Evolutionary conservation across 1,140 invertebrate species (phyloP).

Genomic region (Heliconius hermathena): DNA sequence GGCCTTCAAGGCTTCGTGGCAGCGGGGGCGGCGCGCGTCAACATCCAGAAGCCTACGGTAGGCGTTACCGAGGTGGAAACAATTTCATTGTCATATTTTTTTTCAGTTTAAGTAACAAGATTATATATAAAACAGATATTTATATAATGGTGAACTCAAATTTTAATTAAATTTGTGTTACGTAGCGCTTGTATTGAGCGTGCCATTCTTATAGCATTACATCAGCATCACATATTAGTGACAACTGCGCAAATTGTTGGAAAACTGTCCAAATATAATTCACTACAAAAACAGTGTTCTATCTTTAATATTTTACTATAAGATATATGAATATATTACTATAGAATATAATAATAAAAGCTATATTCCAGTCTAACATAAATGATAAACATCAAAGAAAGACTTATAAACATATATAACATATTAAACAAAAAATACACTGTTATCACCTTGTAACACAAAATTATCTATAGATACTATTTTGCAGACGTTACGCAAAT

Average conservation of each 20-base stretch:
- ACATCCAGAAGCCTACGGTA: constrained; percentile 5
- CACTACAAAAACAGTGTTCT: constrained; percentile 52
- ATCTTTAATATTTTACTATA: background rate
- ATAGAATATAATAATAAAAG: background rate
- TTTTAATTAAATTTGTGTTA: constrained; percentile 29
- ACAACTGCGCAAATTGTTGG: constrained; percentile 69
- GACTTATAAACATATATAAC: too few relatives aligned
- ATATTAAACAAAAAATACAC: background rate
- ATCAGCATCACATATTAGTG: constrained; percentile 50
- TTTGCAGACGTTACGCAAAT: constrained; percentile 12
- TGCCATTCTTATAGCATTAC: constrained; percentile 49
- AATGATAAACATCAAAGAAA: background rate
- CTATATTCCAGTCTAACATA: background rate
- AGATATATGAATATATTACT: too few relatives aligned
- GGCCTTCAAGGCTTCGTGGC: constrained; percentile 16
- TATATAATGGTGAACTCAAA: constrained; percentile 12
- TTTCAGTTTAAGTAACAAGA: constrained; percentile 20
- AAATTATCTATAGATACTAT: background rate
- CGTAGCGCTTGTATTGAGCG: constrained; percentile 16
- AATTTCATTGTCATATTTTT: constrained; percentile 32
- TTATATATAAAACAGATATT: background rate
- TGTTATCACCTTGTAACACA: background rate
- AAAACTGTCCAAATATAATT: constrained; percentile 73
- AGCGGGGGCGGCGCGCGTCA: constrained; percentile 35
- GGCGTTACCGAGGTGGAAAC: constrained; percentile 15